Conservation (phyloP, 2,888 invertebrate species). For the Chaitophorus viminalis region DNA sequence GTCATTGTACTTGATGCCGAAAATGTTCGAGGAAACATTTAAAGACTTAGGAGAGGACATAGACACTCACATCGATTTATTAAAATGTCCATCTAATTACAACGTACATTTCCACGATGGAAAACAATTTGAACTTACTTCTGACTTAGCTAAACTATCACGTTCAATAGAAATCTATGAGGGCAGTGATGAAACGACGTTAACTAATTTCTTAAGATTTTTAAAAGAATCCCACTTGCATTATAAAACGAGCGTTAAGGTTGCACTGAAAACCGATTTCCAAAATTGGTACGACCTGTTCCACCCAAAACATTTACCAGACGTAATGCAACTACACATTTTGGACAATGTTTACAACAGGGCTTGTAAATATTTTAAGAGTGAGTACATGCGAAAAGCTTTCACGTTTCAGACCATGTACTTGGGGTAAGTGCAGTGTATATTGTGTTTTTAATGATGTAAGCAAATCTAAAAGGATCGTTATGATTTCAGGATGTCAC, state of each 20-base stretch:
- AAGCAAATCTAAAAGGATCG: not conserved
- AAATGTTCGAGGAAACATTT: slow-evolving; percentile 54
- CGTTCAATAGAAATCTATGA: slow-evolving; percentile 50
- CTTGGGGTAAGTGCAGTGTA: slow-evolving; percentile 35
- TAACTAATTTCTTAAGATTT: slow-evolving; percentile 40
- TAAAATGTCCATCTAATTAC: slow-evolving; percentile 51
- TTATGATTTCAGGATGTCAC: slow-evolving; percentile 44
- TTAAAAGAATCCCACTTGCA: slow-evolving; percentile 52
- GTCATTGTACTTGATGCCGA: slow-evolving; percentile 50
- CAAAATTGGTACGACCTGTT: slow-evolving; percentile 55
- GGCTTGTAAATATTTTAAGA: slow-evolving; percentile 53
- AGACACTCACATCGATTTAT: slow-evolving; percentile 32
- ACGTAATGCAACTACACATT: slow-evolving; percentile 29
- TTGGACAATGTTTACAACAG: slow-evolving; percentile 52
- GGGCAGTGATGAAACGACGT: slow-evolving; percentile 26
- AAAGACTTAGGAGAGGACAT: slow-evolving; percentile 55
- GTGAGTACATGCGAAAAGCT: slow-evolving; percentile 52
- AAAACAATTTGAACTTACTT: slow-evolving; percentile 45
- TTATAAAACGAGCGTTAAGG: slow-evolving; percentile 40
- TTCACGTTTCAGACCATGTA: slow-evolving; percentile 58
- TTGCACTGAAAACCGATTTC: slow-evolving; percentile 48
- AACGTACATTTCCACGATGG: slow-evolving; percentile 53
- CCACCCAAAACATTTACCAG: slow-evolving; percentile 40
- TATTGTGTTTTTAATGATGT: not conserved
- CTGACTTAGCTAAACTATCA: slow-evolving; percentile 38